phyloP scores from a whole-genome alignment of 2,888 invertebrate genomes.

The Drosophila monieri region DNA sequence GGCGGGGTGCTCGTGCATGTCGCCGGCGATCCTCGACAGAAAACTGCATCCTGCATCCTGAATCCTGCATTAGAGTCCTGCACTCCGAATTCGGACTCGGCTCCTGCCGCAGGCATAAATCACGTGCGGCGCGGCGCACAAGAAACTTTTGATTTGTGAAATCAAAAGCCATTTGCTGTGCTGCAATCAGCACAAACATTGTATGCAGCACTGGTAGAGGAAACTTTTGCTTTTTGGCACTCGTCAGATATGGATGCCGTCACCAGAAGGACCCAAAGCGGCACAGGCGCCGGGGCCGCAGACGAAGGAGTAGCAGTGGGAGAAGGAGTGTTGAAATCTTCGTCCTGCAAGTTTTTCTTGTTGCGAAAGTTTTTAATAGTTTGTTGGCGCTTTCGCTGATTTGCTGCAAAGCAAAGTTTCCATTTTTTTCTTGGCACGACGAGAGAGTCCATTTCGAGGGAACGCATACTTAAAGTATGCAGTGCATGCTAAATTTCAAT shows the following conservation, averaged over 20 bases:
- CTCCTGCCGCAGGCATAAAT: constrained; percentile 78
- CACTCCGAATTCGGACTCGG: constrained; percentile 13
- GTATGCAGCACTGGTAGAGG: constrained; percentile 55
- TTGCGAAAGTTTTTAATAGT: constrained; percentile 76
- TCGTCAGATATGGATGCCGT: constrained; percentile 75
- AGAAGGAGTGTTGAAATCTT: constrained; percentile 53
- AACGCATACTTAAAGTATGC: constrained; percentile 40
- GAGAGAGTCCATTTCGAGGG: constrained; percentile 3
- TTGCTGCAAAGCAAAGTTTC: constrained; percentile 67
- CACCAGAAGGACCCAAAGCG: constrained; percentile 28
- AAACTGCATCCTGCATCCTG: constrained; percentile 6
- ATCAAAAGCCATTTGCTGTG: constrained; percentile 80
- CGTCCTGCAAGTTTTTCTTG: constrained; percentile 67
- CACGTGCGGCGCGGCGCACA: constrained; percentile 79
- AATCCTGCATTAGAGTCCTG: constrained; percentile 9
- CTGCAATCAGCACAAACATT: constrained; percentile 81
- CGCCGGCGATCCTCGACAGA: constrained; percentile 48
- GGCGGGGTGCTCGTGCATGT: constrained; percentile 57
- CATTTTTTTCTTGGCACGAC: constrained; percentile 21
- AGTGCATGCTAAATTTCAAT: constrained; percentile 45
- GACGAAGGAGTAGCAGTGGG: constrained; percentile 36
- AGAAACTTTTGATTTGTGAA: constrained; percentile 83
- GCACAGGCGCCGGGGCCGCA: constrained; percentile 9
- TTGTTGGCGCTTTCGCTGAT: constrained; percentile 78
- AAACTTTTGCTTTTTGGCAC: constrained; percentile 78